Evolutionary conservation across 2,888 invertebrate genomes (phyloP), one percentile per base, ranked within the genome.

Genomic region (Yponomeuta plumbellus): DNA sequence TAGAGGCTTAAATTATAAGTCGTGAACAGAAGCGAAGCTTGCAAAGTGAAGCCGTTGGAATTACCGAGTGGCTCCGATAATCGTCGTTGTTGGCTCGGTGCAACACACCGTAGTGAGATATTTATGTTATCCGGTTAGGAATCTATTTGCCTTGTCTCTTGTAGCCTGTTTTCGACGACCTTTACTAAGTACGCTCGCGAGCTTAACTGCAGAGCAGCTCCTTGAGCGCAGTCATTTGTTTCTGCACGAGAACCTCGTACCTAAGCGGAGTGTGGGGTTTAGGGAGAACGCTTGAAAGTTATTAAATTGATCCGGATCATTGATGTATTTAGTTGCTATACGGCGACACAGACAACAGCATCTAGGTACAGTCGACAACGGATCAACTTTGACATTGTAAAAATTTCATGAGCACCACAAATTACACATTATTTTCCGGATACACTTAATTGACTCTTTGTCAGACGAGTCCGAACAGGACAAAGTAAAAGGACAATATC

Each of bases 11-110:
- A 52, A 52, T 3, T 52, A 21, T 21, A 59, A 59, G 22, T 59
- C 59, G 59, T 22, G 59, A 59, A 59, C 59, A 59, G 59, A 59
- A 59, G 59, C 59, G 59, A 59, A 59, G 21, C 59, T 23, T 21
- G 59, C 59, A 23, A 52, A 52, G 44, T 52, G 44, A 52, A 52
- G 44, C 44, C 44, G 17, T 52, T 17, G 44, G 44, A 52, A 52
- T 52, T 52, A 52, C 44, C 1, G 44, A 52, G 44, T 52, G 44
- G 44, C 44, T 52, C 17, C 17, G 44, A 52, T 52, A 52, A 52
- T 52, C 44, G 44, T 17, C 17, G 44, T 52, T 52, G 44, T 52
- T 52, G 44, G 44, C 44, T 52, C 44, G 44, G 44, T 52, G 44
- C 44, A 52, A 17, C 8, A 17, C 44, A 52, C 44, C 44, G 44